Evolutionary conservation across 1,140 invertebrate species (phyloP).

Genomic region (Latrodectus geometricus): DNA sequence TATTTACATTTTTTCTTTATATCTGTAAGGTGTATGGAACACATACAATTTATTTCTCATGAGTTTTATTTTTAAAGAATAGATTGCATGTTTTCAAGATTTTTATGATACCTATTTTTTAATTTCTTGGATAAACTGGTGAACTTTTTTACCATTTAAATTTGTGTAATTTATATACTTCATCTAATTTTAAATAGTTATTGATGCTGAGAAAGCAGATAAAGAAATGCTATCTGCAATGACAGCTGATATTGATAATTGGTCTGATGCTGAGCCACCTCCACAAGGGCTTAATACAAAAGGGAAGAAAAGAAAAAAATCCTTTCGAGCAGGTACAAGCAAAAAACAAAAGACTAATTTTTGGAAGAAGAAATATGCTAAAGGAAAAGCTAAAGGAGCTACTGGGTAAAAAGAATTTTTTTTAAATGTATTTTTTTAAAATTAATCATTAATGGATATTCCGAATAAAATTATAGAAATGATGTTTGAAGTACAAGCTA

Average conservation of each 20-base stretch:
- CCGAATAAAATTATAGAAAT: no score
- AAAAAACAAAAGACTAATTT: slow-evolving; percentile 32
- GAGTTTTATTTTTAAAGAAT: not conserved
- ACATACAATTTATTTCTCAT: no score
- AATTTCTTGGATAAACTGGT: no score
- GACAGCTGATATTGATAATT: slow-evolving; percentile 34
- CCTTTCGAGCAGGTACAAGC: not conserved
- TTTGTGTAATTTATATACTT: not conserved
- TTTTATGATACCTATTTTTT: not conserved
- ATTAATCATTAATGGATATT: no score
- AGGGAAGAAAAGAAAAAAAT: slow-evolving; percentile 21
- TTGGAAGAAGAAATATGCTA: slow-evolving; percentile 30
- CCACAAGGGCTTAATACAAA: not conserved
- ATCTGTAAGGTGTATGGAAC: no score
- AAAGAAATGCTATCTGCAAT: slow-evolving; percentile 33
- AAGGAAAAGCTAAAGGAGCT: slow-evolving; percentile 18
- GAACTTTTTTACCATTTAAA: no score
- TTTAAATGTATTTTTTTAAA: no score
- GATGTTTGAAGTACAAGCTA: not conserved
- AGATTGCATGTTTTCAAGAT: not conserved
- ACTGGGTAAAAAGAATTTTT: not conserved
- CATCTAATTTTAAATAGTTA: slow-evolving; percentile 24
- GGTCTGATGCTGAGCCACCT: slow-evolving; percentile 51
- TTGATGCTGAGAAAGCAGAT: slow-evolving; percentile 56
- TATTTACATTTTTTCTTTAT: no score